Evolutionary conservation across 2,113 vertebrate genomes (phyloP).

Genomic region (Dipodomys ordii): DNA sequence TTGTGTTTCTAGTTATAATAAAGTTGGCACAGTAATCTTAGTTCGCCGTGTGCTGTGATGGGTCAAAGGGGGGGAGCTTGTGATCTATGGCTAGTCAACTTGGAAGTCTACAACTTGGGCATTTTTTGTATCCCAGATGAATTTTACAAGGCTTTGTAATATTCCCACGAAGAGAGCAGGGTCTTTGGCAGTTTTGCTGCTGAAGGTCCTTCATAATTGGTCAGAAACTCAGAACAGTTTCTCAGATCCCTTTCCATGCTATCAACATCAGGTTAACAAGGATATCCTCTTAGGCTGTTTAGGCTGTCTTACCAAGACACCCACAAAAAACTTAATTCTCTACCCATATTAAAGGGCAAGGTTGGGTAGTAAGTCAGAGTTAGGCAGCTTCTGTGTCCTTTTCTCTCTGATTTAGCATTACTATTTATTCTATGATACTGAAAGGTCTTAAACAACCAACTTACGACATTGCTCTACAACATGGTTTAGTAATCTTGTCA

Average conservation of each 20-base stretch:
- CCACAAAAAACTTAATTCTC: constrained; percentile 31
- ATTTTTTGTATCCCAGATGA: constrained; percentile 42
- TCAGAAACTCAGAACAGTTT: background rate
- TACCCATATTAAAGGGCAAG: background rate
- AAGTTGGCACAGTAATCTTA: constrained; percentile 84
- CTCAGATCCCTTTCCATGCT: constrained; percentile 20
- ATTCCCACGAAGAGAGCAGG: constrained; percentile 28
- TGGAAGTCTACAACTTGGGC: constrained; percentile 27
- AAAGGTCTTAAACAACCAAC: background rate
- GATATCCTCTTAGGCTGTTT: background rate
- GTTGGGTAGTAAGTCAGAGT: background rate
- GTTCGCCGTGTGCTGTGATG: constrained; percentile 74
- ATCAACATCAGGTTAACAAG: background rate
- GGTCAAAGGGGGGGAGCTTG: constrained; percentile 67
- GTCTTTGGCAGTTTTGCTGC: background rate
- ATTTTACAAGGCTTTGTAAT: constrained; percentile 44
- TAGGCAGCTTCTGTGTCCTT: constrained; percentile 37
- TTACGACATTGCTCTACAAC: background rate
- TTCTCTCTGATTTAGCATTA: constrained; percentile 4
- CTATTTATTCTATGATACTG: background rate
- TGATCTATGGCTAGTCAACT: constrained; percentile 42
- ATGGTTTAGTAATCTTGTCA: background rate
- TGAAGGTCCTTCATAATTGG: background rate
- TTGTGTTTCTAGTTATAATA: constrained; percentile 87
- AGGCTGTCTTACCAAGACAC: background rate